Evolutionary conservation across 2,113 vertebrate genomes (phyloP), one percentile per base, ranked within the genome.

Genomic region (Brachyhypopomus gauderio): DNA sequence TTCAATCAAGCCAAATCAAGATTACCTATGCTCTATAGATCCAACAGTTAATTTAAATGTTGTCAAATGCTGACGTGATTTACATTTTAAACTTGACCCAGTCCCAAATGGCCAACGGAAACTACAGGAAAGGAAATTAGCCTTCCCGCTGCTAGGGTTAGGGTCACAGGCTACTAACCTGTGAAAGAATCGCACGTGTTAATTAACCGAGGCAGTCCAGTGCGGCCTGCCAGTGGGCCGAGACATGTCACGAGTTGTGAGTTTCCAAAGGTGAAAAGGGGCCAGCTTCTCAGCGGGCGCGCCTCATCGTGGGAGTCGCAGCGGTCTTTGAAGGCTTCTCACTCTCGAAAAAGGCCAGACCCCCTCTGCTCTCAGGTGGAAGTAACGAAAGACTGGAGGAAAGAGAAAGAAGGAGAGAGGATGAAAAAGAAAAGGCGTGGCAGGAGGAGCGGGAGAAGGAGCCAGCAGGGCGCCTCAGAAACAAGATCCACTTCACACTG

Each of bases 381-480:
- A 71, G 22, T 25, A 78, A 58, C 27, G 55, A 30, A 79, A 86
- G 76, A 83, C 38, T 41, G 76, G 23, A 70, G 20, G 72, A 63
- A 41, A 55, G 64, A 77, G 41, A 60, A 70, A 77, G 63, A 83
- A 75, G 30, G 58, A 75, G 52, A 45, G 58, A 64, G 62, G 59
- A 66, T 41, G 23, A 38, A 41, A 2, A 25, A 30, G 30, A 34
- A 38, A 14, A 36, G 60, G 59, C 64, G 59, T 41, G 62, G 77
- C 34, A 19, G 63, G 75, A 60, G 60, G 45, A 80, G 75, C 80
- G 78, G 70, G 73, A 82, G 78, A 75, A 36, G 62, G 81, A 84
- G 83, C 79, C 81, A 67, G 80, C 67, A 56, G 80, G 80, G 80
- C 80, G 74, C 79, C 86, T 79, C 66, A 66, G 86, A 84, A 87